Conservation (phyloP, 2,888 invertebrate genomes). For the Tridacna crocea region DNA sequence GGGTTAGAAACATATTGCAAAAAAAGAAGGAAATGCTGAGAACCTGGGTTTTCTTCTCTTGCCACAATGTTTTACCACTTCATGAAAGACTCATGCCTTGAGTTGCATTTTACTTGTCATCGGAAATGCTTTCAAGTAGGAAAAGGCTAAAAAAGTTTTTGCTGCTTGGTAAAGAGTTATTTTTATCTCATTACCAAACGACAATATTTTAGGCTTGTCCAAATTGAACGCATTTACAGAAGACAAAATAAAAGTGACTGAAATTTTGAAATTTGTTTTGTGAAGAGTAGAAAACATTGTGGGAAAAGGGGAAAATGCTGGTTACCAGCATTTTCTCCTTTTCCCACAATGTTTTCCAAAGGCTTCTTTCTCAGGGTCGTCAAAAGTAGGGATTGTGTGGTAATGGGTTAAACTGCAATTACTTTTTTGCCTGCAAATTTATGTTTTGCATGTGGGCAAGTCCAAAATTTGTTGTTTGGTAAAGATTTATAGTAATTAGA, state of each 20-base stretch:
- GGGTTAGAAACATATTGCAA: not conserved
- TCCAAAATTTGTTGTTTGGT: not conserved
- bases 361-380: too few species aligned
- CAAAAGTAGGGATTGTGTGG: too few species aligned
- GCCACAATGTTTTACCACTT: not conserved
- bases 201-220: too few species aligned
- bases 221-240: too few species aligned
- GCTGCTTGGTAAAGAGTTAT: too few species aligned
- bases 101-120: too few species aligned
- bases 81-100: too few species aligned
- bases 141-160: too few species aligned
- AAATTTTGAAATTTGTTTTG: too few species aligned
- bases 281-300: not conserved
- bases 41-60: not conserved
- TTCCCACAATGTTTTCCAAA: not conserved
- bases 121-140: too few species aligned
- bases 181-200: too few species aligned
- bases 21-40: not conserved
- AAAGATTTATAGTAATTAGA: not conserved
- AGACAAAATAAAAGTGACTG: too few species aligned
- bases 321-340: not conserved
- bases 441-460: not conserved
- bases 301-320: not conserved
- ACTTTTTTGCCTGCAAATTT: not conserved
- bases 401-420: not conserved